These are phyloP conservation scores for Burhinus bistriatus DNA, from an alignment of 2,113 vertebrate genomes.

Conservation along the genomic window DNA sequence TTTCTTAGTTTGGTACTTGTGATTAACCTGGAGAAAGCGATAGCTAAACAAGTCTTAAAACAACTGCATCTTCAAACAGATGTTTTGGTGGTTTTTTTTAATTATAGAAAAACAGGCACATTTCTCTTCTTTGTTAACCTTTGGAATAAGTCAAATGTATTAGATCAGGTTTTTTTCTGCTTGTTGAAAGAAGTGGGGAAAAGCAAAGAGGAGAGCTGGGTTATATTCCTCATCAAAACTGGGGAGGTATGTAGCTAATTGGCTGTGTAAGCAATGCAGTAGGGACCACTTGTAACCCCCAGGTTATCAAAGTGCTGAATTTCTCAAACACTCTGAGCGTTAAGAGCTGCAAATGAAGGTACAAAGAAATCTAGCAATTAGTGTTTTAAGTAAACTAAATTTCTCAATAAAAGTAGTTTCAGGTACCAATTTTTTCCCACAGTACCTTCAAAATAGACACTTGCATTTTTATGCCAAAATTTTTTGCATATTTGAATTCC, in stretches of 20 bases:
- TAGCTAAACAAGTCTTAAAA: neutral
- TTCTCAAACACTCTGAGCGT: neutral
- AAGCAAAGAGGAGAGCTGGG: neutral
- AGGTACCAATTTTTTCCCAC: neutral
- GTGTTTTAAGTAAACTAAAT: neutral
- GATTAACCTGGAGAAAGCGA: neutral
- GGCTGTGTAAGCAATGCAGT: neutral
- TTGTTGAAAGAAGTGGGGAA: neutral
- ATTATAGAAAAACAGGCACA: neutral
- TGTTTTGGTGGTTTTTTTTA: neutral
- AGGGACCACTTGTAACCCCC: neutral
- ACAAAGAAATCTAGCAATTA: neutral
- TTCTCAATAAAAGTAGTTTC: neutral
- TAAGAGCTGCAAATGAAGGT: neutral
- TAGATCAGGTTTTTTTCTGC: neutral
- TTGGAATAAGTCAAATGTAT: neutral
- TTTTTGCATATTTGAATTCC: neutral
- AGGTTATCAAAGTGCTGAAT: neutral
- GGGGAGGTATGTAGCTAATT: accelerated
- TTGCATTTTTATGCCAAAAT: neutral
- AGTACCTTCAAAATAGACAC: neutral
- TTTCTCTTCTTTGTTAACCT: neutral
- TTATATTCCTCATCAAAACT: neutral
- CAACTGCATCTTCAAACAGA: neutral
- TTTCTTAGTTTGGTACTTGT: neutral